phyloP scores from a whole-genome alignment of 2,888 invertebrate genomes.

The Leucania comma region DNA sequence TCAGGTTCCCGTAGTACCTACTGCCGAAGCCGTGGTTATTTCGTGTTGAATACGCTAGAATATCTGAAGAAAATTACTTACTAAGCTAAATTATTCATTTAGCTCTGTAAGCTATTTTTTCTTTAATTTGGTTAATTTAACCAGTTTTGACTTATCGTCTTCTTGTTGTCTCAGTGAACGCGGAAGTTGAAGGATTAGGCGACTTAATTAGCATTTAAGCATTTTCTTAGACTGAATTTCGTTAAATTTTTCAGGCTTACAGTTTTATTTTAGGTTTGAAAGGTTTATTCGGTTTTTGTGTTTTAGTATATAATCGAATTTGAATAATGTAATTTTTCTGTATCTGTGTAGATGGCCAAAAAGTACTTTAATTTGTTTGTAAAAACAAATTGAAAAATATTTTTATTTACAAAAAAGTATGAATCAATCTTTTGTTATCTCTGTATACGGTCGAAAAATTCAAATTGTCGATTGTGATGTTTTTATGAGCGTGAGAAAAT shows the following conservation, averaged over 20 bases:
- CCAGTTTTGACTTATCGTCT: conserved; percentile 14
- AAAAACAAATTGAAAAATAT: not conserved
- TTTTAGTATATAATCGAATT: too few species aligned
- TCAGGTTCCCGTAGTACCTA: not conserved
- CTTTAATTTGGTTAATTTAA: conserved; percentile 1
- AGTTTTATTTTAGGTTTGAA: too few species aligned
- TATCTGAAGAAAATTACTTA: not conserved
- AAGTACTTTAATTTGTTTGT: not conserved
- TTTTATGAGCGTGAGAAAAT: not conserved
- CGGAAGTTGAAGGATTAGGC: not conserved
- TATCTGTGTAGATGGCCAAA: too few species aligned
- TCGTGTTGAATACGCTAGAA: not conserved
- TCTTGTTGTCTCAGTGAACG: conserved; percentile 19
- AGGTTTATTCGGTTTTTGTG: too few species aligned
- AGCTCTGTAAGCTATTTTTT: too few species aligned
- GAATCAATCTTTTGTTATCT: not conserved
- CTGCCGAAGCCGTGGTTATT: not conserved
- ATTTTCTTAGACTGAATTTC: conserved; percentile 5
- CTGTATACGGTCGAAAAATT: not conserved
- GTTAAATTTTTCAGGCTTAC: conserved; percentile 4
- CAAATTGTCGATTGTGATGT: not conserved
- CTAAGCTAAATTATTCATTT: not conserved
- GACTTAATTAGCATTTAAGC: not conserved
- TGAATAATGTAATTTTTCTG: not conserved
- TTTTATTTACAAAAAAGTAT: not conserved